These are phyloP conservation scores for Netelia melanura DNA, from an alignment of 2,888 invertebrate genomes.

Conservation along the genomic window DNA sequence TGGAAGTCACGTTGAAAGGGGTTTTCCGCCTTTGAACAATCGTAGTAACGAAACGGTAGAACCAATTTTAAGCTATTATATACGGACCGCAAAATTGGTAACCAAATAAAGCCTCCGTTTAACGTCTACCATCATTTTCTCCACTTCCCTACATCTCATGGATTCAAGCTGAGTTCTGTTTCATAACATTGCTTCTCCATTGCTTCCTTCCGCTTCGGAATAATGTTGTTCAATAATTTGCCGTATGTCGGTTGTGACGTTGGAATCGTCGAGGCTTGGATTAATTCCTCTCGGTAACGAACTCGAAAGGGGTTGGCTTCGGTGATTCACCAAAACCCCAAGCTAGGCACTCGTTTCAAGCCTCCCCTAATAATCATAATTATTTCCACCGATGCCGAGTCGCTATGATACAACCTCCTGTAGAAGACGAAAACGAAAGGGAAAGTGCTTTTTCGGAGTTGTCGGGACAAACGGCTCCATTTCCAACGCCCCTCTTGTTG, in stretches of 20 bases:
- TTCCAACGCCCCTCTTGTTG: constrained; percentile 18
- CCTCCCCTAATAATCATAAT: constrained; percentile 54
- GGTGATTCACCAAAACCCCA: constrained; percentile 8
- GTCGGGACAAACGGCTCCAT: constrained; percentile 14
- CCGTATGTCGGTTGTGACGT: neutral
- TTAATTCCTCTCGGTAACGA: constrained; percentile 8
- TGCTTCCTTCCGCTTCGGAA: neutral
- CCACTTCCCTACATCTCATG: neutral
- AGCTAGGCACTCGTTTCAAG: constrained; percentile 17
- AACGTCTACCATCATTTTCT: neutral
- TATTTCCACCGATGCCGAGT: constrained; percentile 48
- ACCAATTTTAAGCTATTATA: neutral
- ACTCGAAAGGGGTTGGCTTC: neutral
- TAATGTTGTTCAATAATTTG: neutral
- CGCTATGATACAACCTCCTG: constrained; percentile 3
- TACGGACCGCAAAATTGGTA: neutral
- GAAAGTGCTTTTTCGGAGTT: constrained; percentile 4
- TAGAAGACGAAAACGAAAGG: neutral
- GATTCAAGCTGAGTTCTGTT: neutral
- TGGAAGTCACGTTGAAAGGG: constrained; percentile 21
- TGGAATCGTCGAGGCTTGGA: neutral
- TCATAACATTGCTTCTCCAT: neutral
- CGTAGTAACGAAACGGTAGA: neutral
- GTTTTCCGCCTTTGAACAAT: neutral
- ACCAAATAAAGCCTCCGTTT: neutral